These are phyloP conservation scores for Pristionchus fissidentatus DNA, from an alignment of 2,888 invertebrate genomes.

Conservation along the genomic window DNA sequence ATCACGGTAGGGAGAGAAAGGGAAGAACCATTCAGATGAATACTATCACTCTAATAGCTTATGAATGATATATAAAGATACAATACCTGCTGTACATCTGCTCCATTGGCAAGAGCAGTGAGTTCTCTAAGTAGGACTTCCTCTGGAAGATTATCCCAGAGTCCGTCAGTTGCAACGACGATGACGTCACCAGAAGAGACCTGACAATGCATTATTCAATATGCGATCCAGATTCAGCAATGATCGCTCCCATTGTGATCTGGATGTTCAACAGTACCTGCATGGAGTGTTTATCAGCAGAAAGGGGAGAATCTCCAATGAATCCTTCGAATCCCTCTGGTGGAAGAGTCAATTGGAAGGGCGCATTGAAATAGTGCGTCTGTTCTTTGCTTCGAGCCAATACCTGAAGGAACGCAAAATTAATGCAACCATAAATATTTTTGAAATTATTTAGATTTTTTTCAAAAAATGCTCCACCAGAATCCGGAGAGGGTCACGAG, in stretches of 20 bases:
- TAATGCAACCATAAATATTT: neutral
- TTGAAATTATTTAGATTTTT: neutral
- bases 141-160: conserved; percentile 97
- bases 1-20: neutral
- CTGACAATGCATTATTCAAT: conserved; percentile 84
- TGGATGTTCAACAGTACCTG: neutral
- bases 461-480: too few species aligned
- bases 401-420: neutral
- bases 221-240: too few species aligned
- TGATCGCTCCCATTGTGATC: neutral
- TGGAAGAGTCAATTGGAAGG: conserved; percentile 94
- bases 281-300: conserved; percentile 64
- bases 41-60: too few species aligned
- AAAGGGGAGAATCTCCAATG: conserved; percentile 71
- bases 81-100: conserved; percentile 43
- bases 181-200: conserved; percentile 84
- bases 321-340: conserved; percentile 79
- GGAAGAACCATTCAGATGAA: neutral
- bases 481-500: too few species aligned
- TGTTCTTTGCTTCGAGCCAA: conserved; percentile 86
- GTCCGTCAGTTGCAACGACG: conserved; percentile 95
- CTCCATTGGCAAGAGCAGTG: conserved; percentile 59
- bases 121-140: conserved; percentile 89
- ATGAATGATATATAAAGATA: neutral
- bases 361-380: conserved; percentile 98